Evolutionary conservation across 2,888 invertebrate species (phyloP).

Genomic region (Metellina segmentata): DNA sequence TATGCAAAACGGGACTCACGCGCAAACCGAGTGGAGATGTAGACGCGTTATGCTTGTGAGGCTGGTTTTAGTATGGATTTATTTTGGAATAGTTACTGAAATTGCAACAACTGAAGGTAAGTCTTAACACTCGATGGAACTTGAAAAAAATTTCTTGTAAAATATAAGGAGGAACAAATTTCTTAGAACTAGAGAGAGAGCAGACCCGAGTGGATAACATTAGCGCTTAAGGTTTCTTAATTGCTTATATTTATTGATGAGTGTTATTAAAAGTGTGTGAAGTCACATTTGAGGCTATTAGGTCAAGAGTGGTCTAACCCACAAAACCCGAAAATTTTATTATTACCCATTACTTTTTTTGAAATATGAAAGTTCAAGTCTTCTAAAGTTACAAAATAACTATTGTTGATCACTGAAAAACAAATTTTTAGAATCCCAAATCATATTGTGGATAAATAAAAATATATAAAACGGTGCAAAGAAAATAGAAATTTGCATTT

Average conservation of each 20-base stretch:
- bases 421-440: no score
- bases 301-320: no score
- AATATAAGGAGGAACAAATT: not conserved
- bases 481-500: no score
- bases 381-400: no score
- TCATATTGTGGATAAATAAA: no score
- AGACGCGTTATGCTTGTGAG: constrained; percentile 21
- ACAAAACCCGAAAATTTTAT: no score
- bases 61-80: constrained; percentile 37
- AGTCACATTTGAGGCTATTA: not conserved
- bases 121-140: not conserved
- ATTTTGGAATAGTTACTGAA: not conserved
- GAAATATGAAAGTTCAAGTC: no score
- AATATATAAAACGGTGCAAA: no score
- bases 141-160: not conserved
- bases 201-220: no score
- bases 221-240: not conserved
- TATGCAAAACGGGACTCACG: no score
- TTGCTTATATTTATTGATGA: not conserved
- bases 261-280: not conserved
- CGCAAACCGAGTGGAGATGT: not conserved
- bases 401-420: no score
- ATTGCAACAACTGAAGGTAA: not conserved
- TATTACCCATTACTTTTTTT: no score
- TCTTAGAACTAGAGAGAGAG: not conserved